phyloP scores from a whole-genome alignment of 2,888 invertebrate species.

The Lithophane socia region DNA sequence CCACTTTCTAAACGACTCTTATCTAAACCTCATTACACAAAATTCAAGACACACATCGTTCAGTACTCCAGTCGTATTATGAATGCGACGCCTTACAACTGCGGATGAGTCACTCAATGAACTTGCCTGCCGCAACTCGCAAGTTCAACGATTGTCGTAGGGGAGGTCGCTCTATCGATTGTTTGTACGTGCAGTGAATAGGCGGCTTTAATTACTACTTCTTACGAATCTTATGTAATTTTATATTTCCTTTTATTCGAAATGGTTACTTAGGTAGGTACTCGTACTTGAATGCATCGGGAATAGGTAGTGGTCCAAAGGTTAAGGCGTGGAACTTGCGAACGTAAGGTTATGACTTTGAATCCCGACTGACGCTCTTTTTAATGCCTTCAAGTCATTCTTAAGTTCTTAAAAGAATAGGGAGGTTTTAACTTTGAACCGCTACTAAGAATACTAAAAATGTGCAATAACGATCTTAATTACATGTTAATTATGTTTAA shows the following conservation, averaged over 20 bases:
- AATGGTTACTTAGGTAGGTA: too few relatives aligned
- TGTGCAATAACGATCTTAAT: too few relatives aligned
- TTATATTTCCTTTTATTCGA: slow-evolving; percentile 4
- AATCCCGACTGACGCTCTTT: neutral
- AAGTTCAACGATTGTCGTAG: slow-evolving; percentile 61
- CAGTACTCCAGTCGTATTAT: slow-evolving; percentile 11
- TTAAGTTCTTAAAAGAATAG: too few relatives aligned
- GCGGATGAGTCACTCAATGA: slow-evolving; percentile 61
- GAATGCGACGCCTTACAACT: slow-evolving; percentile 58
- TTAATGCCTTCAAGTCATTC: too few relatives aligned
- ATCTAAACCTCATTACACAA: slow-evolving; percentile 24
- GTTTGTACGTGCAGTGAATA: slow-evolving; percentile 54
- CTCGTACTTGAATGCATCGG: neutral
- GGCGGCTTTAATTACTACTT: slow-evolving; percentile 49
- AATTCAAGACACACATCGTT: slow-evolving; percentile 4
- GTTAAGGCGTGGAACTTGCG: too few relatives aligned
- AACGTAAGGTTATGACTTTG: neutral
- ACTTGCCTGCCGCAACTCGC: slow-evolving; percentile 56
- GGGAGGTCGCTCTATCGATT: slow-evolving; percentile 60
- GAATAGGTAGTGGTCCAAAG: neutral
- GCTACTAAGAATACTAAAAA: too few relatives aligned
- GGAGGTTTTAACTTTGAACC: too few relatives aligned
- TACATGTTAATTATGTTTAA: too few relatives aligned
- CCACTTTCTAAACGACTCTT: slow-evolving; percentile 5
- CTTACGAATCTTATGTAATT: slow-evolving; percentile 15